Evolutionary conservation across 2,113 vertebrate species (phyloP).

Genomic region (Triplophysa siluroides): DNA sequence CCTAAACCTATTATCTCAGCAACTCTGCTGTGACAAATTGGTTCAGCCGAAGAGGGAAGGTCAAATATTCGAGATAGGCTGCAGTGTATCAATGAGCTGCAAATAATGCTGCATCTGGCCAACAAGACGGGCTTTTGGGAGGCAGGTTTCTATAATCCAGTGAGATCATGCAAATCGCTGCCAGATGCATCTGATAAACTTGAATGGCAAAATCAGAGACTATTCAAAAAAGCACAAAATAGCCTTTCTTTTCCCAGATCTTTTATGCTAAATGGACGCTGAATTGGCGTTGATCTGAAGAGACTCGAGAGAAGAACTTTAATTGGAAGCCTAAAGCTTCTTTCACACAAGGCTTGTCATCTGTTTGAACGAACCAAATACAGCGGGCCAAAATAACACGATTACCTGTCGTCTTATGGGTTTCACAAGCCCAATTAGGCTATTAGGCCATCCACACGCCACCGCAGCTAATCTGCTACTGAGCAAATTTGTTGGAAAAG

Average conservation of each 20-base stretch:
- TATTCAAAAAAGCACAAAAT: constrained; percentile 6
- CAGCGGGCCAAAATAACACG: constrained; percentile 44
- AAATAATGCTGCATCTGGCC: constrained; percentile 3
- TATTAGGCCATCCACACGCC: constrained; percentile 45
- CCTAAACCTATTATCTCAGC: constrained; percentile 63
- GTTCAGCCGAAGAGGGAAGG: constrained; percentile 44
- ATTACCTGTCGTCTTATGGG: constrained; percentile 58
- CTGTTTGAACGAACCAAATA: constrained; percentile 54
- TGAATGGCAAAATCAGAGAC: constrained; percentile 21
- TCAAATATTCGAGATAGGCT: constrained; percentile 24
- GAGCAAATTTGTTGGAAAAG: constrained; percentile 49
- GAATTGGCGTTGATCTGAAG: constrained; percentile 44
- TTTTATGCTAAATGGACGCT: constrained; percentile 8
- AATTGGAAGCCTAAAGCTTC: constrained; percentile 61
- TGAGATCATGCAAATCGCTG: background rate
- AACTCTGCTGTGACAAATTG: constrained; percentile 65
- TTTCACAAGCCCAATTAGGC: constrained; percentile 43
- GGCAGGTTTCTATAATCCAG: background rate
- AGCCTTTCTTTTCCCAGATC: constrained; percentile 28
- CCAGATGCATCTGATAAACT: background rate
- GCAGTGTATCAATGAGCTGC: background rate
- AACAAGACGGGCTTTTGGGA: background rate
- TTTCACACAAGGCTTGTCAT: constrained; percentile 40
- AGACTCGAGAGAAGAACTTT: constrained; percentile 43
- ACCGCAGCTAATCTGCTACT: constrained; percentile 51